Percentiles rank a stretch among this genome's conserved stretches.
These are phyloP conservation scores for Odontothrips loti DNA, from an alignment of 2,888 invertebrate genomes.

Conservation along the genomic window DNA sequence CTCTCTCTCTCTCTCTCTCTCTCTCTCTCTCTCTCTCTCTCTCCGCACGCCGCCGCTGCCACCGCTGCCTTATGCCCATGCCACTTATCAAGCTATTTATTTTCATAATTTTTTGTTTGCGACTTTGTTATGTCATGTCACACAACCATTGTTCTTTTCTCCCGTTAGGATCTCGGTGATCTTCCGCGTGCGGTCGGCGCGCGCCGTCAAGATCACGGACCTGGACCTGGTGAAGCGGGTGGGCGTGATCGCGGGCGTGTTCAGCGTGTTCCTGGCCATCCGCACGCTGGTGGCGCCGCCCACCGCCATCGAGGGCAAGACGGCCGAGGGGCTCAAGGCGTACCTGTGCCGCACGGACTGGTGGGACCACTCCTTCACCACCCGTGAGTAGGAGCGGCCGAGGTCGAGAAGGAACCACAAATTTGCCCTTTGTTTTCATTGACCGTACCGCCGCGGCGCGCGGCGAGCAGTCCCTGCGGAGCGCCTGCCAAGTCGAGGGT, in stretches of 20 bases:
- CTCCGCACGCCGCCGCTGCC: too few species aligned
- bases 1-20: not conserved
- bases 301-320: constrained; percentile 78
- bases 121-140: not conserved
- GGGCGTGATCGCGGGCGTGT: constrained; percentile 80
- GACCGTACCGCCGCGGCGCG: not conserved
- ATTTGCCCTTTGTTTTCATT: too few species aligned
- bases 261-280: constrained; percentile 78
- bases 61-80: too few species aligned
- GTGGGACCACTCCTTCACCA: constrained; percentile 96
- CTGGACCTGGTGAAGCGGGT: constrained; percentile 83
- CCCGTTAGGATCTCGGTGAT: constrained; percentile 85
- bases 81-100: too few species aligned
- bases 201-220: constrained; percentile 92
- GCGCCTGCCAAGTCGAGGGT: too few species aligned
- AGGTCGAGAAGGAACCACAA: too few species aligned
- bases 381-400: constrained; percentile 67
- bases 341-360: constrained; percentile 89
- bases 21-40: too few species aligned
- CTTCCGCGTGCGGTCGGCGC: constrained; percentile 90
- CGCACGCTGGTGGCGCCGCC: constrained; percentile 92
- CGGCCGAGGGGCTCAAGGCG: constrained; percentile 86
- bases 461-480: too few species aligned
- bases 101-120: too few species aligned
- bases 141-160: constrained; percentile 27